These are phyloP conservation scores for Sarcophaga bullata DNA, from an alignment of 1,140 invertebrate genomes.

Conservation along the genomic window DNA sequence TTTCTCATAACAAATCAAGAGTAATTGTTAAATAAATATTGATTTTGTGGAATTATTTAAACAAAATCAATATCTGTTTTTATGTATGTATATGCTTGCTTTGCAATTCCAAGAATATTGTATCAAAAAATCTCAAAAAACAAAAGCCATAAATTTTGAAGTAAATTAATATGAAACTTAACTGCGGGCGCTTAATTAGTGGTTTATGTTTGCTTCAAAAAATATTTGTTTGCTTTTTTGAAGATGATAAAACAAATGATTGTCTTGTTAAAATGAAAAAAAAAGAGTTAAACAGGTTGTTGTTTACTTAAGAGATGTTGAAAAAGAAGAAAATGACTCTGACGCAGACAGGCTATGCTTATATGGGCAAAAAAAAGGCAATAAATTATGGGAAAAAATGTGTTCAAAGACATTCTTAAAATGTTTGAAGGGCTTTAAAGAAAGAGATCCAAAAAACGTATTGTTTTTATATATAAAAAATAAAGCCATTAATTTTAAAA, in stretches of 20 bases:
- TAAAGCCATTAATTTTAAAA: neutral
- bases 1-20: too few relatives aligned
- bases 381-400: too few relatives aligned
- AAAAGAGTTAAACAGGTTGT: slow-evolving; percentile 30
- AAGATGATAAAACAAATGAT: neutral
- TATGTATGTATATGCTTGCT: too few relatives aligned
- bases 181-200: slow-evolving; percentile 37
- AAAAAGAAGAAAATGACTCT: neutral
- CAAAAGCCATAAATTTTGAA: slow-evolving; percentile 25
- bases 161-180: slow-evolving; percentile 32
- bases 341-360: too few relatives aligned
- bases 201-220: slow-evolving; percentile 15
- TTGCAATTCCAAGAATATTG: too few relatives aligned
- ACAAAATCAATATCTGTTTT: too few relatives aligned
- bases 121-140: neutral
- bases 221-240: neutral
- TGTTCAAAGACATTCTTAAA: too few relatives aligned
- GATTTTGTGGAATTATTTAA: too few relatives aligned
- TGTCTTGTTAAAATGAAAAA: neutral
- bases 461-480: neutral
- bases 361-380: too few relatives aligned
- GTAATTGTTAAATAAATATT: too few relatives aligned
- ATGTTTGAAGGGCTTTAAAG: too few relatives aligned
- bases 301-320: neutral
- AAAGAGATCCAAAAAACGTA: too few relatives aligned